These are phyloP conservation scores for Trichosurus vulpecula DNA, from an alignment of 2,797 vertebrate species.

Conservation along the genomic window DNA sequence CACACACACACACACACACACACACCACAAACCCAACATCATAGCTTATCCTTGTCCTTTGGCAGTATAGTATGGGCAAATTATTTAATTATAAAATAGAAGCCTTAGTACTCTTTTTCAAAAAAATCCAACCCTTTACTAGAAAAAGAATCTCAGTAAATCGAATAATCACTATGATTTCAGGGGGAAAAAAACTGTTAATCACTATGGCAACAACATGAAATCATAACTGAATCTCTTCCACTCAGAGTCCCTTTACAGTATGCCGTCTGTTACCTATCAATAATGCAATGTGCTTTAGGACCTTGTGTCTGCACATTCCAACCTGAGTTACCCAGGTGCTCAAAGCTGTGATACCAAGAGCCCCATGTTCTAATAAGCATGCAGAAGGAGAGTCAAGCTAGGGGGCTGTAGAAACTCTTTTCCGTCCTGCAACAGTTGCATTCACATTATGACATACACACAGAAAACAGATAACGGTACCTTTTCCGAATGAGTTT, in stretches of 20 bases:
- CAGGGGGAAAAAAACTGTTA: constrained; percentile 3
- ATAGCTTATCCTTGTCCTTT: neutral
- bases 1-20: neutral
- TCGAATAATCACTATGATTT: constrained; percentile 51
- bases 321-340: neutral
- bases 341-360: neutral
- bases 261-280: neutral
- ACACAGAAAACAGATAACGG: neutral
- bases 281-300: neutral
- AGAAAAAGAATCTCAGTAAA: constrained; percentile 42
- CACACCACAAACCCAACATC: neutral
- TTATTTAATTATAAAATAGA: constrained; percentile 29
- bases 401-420: neutral
- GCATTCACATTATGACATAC: neutral
- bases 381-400: neutral
- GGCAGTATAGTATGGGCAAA: neutral
- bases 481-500: neutral
- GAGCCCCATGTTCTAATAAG: neutral
- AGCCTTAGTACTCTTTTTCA: constrained; percentile 2
- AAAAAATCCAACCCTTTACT: constrained; percentile 7
- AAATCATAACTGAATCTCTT: constrained; percentile 28
- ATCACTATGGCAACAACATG: neutral
- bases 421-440: neutral
- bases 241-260: neutral
- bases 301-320: neutral